Conservation (phyloP, 2,797 vertebrate genomes). For the Sarcophilus harrisii region DNA sequence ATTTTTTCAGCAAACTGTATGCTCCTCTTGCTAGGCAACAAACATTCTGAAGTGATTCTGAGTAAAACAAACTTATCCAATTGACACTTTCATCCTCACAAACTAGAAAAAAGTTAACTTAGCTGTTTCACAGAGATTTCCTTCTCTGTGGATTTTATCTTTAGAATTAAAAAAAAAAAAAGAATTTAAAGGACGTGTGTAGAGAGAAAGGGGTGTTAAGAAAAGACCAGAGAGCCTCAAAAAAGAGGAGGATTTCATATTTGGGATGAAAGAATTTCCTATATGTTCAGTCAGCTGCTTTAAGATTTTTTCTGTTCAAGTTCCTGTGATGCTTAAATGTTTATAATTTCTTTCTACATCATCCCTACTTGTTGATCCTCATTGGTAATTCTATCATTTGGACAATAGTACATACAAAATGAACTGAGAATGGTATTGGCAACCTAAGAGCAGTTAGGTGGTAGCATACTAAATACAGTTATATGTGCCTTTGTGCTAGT, state of each 20-base stretch:
- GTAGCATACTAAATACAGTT: not conserved
- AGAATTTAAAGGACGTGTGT: conserved; percentile 24
- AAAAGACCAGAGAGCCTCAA: conserved; percentile 5
- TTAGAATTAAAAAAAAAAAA: too few relatives aligned
- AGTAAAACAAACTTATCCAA: conserved; percentile 40
- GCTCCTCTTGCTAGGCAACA: not conserved
- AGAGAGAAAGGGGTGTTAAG: not conserved
- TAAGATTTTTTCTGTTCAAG: not conserved
- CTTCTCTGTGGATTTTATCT: not conserved
- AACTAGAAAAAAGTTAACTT: not conserved
- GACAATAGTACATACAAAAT: conserved; percentile 10
- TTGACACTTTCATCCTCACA: not conserved
- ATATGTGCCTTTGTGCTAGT: conserved; percentile 26
- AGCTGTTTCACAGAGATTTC: conserved; percentile 5
- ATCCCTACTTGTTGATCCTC: conserved; percentile 6
- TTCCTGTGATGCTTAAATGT: conserved; percentile 25
- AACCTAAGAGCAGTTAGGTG: not conserved
- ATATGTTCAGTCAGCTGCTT: not conserved
- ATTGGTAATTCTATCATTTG: conserved; percentile 8
- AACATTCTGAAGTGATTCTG: not conserved
- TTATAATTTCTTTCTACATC: conserved; percentile 1
- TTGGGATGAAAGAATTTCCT: not conserved
- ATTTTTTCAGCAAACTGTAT: conserved; percentile 12
- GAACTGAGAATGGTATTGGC: not conserved
- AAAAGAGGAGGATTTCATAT: conserved; percentile 28